Evolutionary conservation across 1,140 invertebrate species (phyloP).

Genomic region (Cyphomyrmex costatus): DNA sequence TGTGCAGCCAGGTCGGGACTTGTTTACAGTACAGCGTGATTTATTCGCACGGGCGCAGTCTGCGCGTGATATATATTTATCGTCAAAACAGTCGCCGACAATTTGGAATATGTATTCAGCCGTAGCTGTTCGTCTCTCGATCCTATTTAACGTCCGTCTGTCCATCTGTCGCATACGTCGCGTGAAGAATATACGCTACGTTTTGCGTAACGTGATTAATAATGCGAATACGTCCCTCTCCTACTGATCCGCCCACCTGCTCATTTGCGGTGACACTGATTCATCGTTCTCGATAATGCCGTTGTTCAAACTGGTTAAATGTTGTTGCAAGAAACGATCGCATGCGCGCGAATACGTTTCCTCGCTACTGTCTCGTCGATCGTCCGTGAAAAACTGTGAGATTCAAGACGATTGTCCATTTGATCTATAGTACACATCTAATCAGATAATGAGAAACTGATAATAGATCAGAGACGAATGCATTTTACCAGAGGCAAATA

Average conservation of each 20-base stretch:
- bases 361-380: background rate
- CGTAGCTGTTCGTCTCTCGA: constrained; percentile 31
- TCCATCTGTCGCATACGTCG: background rate
- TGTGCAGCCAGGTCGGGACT: constrained; percentile 1
- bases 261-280: constrained; percentile 46
- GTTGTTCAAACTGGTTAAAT: constrained; percentile 32
- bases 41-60: constrained; percentile 37
- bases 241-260: background rate
- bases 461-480: constrained; percentile 40
- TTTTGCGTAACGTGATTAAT: constrained; percentile 57
- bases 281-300: constrained; percentile 40
- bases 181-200: constrained; percentile 43
- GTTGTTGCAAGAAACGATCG: background rate
- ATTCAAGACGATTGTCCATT: constrained; percentile 1
- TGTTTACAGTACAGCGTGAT: constrained; percentile 51
- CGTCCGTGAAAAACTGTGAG: constrained; percentile 25
- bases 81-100: constrained; percentile 50
- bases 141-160: constrained; percentile 50
- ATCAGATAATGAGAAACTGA: constrained; percentile 50
- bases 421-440: constrained; percentile 14
- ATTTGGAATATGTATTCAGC: constrained; percentile 50
- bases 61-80: constrained; percentile 63
- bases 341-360: background rate
- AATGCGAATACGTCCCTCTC: background rate
- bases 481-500: constrained; percentile 16